phyloP scores from a whole-genome alignment of 2,113 vertebrate species.

The Uria aalge region DNA sequence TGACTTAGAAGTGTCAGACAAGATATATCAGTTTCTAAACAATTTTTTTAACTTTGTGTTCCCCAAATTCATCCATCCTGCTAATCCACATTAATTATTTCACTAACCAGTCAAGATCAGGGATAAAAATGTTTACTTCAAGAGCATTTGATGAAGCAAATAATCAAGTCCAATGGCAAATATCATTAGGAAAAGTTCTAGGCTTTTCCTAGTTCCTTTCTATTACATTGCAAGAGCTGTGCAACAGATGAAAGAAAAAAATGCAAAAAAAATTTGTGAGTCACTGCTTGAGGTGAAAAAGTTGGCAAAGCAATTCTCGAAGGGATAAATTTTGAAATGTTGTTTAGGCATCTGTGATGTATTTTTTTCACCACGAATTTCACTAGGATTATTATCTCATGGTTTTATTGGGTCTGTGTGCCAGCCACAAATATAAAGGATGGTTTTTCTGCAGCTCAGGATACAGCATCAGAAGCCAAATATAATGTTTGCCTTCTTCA shows the following conservation, averaged over 20 bases:
- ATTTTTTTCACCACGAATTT: not conserved
- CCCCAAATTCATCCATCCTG: not conserved
- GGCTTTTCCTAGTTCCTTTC: not conserved
- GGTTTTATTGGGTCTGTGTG: conserved; percentile 14
- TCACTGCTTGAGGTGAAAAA: not conserved
- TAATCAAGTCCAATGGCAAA: not conserved
- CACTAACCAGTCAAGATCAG: not conserved
- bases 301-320: not conserved
- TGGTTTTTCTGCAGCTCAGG: not conserved
- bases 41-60: not conserved
- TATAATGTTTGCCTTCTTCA: not conserved
- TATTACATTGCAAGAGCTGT: not conserved
- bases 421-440: not conserved
- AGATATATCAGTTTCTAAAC: not conserved
- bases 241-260: not conserved
- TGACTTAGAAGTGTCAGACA: not conserved
- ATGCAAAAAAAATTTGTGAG: not conserved
- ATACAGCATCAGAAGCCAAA: not conserved
- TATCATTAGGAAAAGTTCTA: not conserved
- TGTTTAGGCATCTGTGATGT: not conserved
- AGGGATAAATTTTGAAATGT: conserved; percentile 5
- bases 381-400: conserved; percentile 5
- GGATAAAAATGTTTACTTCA: not conserved
- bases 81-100: not conserved
- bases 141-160: not conserved